Percentiles rank a stretch among this genome's conserved stretches.
These are phyloP conservation scores for Battus philenor DNA, from an alignment of 1,140 invertebrate genomes.

Conservation along the genomic window DNA sequence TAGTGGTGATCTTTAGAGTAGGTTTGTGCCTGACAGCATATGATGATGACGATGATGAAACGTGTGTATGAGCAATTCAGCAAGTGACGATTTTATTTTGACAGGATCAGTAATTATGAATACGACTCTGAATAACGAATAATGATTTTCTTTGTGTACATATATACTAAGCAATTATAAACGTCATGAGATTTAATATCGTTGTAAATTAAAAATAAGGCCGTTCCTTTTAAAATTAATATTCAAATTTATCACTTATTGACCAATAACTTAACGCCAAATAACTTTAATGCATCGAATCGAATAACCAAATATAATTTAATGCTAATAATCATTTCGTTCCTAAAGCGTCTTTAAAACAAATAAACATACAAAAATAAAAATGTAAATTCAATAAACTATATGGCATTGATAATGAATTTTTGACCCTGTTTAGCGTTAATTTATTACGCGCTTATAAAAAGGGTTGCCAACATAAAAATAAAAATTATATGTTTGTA, in stretches of 20 bases:
- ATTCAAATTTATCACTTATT: constrained; percentile 3
- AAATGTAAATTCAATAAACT: constrained; percentile 8
- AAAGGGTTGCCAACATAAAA: constrained; percentile 6
- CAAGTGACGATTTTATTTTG: no score
- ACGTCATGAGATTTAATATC: no score
- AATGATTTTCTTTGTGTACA: no score
- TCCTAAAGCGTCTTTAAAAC: constrained; percentile 1
- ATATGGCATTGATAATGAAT: constrained; percentile 2
- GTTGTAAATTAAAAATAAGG: no score
- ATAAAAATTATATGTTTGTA: constrained; percentile 1
- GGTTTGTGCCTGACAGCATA: no score
- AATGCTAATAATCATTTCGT: neutral
- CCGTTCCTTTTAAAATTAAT: no score
- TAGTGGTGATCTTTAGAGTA: no score
- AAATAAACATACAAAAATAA: constrained; percentile 11
- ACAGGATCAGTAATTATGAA: no score
- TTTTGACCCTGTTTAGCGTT: constrained; percentile 8
- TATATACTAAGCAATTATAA: no score
- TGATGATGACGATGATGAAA: no score
- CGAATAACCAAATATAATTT: neutral
- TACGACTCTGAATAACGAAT: no score
- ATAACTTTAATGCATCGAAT: neutral
- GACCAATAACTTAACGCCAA: neutral
- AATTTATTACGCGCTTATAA: constrained; percentile 6
- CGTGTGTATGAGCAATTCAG: no score